Conservation (phyloP, 2,888 invertebrate species). For the Eupithecia abbreviata region DNA sequence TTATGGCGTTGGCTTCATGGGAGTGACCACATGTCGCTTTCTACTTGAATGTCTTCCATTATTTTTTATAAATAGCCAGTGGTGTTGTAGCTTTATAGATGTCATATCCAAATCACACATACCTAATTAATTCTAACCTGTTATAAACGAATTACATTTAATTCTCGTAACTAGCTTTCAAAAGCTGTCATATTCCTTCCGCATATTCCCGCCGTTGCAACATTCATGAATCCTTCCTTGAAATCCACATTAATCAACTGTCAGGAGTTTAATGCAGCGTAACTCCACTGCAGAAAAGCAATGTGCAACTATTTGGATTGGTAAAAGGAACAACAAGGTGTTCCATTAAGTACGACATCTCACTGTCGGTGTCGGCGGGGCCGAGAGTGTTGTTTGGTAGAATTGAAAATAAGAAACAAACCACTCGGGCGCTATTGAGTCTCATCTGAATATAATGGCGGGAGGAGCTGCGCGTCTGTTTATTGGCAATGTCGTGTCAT, state of each 20-base stretch:
- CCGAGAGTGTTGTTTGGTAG: conserved; percentile 25
- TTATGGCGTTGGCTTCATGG: conserved; percentile 56
- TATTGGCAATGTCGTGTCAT: conserved; percentile 65
- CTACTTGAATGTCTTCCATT: conserved; percentile 13
- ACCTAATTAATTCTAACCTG: background rate
- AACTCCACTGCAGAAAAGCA: conserved; percentile 22
- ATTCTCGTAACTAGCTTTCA: conserved; percentile 7
- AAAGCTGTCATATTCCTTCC: conserved; percentile 51
- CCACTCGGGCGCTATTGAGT: conserved; percentile 52
- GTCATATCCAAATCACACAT: background rate
- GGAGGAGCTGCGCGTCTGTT: conserved; percentile 64
- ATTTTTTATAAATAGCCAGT: background rate
- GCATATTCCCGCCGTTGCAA: conserved; percentile 51
- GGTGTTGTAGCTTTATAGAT: background rate
- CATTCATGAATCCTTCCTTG: conserved; percentile 51
- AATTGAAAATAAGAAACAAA: conserved; percentile 39
- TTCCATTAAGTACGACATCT: conserved; percentile 52
- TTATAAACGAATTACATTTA: background rate
- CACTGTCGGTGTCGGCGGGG: conserved; percentile 47
- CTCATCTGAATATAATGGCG: conserved; percentile 80
- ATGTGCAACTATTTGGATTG: conserved; percentile 34
- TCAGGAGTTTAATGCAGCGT: conserved; percentile 50
- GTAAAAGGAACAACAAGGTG: conserved; percentile 33
- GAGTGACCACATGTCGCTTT: conserved; percentile 53
- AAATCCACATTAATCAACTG: conserved; percentile 62